Conservation (phyloP, 2,113 vertebrate species). For the Propithecus coquereli region DNA sequence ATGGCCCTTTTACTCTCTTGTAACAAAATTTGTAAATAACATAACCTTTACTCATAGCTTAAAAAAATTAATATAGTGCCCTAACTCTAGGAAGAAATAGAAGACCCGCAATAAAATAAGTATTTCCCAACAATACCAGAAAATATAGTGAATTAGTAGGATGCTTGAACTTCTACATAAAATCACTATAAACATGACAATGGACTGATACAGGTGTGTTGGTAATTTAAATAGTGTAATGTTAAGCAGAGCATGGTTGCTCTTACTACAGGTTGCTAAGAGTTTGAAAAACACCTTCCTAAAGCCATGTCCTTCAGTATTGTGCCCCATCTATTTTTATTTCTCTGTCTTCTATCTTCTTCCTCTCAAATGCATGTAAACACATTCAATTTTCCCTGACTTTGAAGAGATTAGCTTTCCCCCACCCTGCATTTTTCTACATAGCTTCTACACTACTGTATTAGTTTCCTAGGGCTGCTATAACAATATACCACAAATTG, state of each 20-base stretch:
- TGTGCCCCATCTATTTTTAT: background rate
- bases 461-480: background rate
- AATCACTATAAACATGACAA: background rate
- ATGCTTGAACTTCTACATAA: background rate
- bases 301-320: background rate
- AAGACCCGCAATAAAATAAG: background rate
- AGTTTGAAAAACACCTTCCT: background rate
- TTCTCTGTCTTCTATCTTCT: background rate
- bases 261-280: background rate
- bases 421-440: background rate
- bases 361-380: background rate
- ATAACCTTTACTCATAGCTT: background rate
- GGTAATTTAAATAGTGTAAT: background rate
- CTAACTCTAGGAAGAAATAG: background rate
- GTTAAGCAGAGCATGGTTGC: too few species aligned
- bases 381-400: background rate
- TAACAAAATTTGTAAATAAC: background rate
- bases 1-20: background rate
- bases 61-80: background rate
- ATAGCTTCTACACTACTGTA: background rate
- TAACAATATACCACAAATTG: background rate
- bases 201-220: fast-evolving
- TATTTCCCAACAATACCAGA: background rate
- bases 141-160: background rate
- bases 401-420: background rate